phyloP scores from a whole-genome alignment of 1,140 invertebrate genomes.

The Neocloeon triangulifer region DNA sequence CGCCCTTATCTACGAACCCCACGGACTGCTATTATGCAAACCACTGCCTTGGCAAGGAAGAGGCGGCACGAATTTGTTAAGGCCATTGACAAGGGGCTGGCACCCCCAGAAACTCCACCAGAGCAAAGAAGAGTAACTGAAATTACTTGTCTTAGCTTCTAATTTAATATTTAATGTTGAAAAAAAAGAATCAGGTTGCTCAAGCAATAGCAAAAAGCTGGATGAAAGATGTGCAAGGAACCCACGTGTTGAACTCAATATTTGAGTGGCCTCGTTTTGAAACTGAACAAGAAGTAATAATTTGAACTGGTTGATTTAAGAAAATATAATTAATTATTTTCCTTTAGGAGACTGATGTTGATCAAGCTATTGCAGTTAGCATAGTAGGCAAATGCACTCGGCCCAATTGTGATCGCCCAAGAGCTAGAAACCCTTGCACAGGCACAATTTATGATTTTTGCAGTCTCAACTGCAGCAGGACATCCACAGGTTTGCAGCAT shows the following conservation, averaged over 20 bases:
- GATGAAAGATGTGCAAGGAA: constrained; percentile 27
- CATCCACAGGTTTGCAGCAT: no score
- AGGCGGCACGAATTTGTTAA: constrained; percentile 38
- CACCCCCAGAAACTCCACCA: constrained; percentile 39
- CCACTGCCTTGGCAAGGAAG: constrained; percentile 27
- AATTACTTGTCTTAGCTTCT: background rate
- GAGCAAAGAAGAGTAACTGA: constrained; percentile 20
- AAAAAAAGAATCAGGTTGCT: constrained; percentile 18
- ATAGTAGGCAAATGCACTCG: constrained; percentile 14
- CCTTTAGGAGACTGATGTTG: constrained; percentile 10
- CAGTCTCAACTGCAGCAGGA: constrained; percentile 21
- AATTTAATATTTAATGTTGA: constrained; percentile 7
- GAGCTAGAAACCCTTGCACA: constrained; percentile 24
- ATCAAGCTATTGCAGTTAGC: constrained; percentile 12
- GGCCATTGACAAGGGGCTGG: constrained; percentile 37
- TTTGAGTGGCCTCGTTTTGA: constrained; percentile 36
- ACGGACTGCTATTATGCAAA: constrained; percentile 32
- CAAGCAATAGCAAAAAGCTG: constrained; percentile 24
- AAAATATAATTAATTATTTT: constrained; percentile 1
- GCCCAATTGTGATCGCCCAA: constrained; percentile 17
- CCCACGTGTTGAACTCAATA: constrained; percentile 28
- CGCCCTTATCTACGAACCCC: constrained; percentile 37
- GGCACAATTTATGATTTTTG: constrained; percentile 25
- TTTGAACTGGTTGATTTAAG: background rate
- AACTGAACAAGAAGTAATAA: constrained; percentile 25